Evolutionary conservation across 2,888 invertebrate species (phyloP).

Genomic region (Miltochrista miniata): DNA sequence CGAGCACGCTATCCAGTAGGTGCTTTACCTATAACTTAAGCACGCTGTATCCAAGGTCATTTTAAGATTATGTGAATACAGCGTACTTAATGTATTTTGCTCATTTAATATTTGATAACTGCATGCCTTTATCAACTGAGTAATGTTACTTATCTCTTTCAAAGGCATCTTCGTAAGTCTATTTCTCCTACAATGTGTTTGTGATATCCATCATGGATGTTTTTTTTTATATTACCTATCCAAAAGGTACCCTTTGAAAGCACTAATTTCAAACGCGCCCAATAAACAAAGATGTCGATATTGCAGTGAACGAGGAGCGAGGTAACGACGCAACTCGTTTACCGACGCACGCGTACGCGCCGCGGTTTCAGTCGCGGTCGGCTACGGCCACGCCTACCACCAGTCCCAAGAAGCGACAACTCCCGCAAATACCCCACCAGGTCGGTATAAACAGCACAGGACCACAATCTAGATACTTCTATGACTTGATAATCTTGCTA

Average conservation of each 20-base stretch:
- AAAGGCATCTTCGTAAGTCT: conserved; percentile 44
- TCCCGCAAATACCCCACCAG: conserved; percentile 95
- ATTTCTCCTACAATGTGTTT: conserved; percentile 15
- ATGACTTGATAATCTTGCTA: too few species aligned
- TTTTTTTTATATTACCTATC: conserved; percentile 23
- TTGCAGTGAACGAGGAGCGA: conserved; percentile 66
- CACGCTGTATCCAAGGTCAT: conserved; percentile 36
- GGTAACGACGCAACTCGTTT: conserved; percentile 62
- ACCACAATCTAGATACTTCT: neutral
- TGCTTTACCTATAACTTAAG: conserved; percentile 33
- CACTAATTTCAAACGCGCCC: conserved; percentile 35
- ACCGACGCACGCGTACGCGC: conserved; percentile 84
- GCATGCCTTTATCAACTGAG: conserved; percentile 44
- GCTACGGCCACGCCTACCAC: conserved; percentile 97
- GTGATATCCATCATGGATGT: conserved; percentile 16
- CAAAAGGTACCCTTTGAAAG: too few species aligned
- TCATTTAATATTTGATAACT: conserved; percentile 31
- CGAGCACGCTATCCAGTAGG: conserved; percentile 69
- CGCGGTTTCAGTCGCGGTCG: conserved; percentile 92
- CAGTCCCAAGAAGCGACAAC: conserved; percentile 97
- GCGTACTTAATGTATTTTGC: conserved; percentile 22
- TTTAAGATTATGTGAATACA: conserved; percentile 16
- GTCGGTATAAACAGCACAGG: neutral
- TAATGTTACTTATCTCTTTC: conserved; percentile 40
- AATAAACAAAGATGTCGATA: conserved; percentile 16